Base-by-base conservation (phyloP, 1,140 invertebrate species). In the Caenorhabditis latens region DNA sequence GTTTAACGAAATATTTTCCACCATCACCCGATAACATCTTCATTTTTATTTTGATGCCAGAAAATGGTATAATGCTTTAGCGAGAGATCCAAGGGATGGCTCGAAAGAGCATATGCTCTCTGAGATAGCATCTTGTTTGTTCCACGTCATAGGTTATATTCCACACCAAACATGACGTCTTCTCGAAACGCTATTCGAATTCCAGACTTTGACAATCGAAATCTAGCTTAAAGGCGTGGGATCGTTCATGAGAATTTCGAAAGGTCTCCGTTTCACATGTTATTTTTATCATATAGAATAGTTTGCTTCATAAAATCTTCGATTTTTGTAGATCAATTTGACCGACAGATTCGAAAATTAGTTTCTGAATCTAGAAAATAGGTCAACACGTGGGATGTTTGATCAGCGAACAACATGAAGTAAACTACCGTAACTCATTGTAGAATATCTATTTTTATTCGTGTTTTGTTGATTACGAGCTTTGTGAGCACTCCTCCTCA, bases 401-500 rank as follows among this genome's bases (percentile, higher is more conserved):
- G 32, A 32, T 32, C 32, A 32, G 32, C 32, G 32, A 32, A 32
- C 32, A 32, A 32, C 32, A 32, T 32, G 32, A 32, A 32, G 32
- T 32, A 19, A 63, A 63, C 19, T 63, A 63, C 61, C 21, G 61
- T 63, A 63, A 32, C 24, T 32, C 24, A 63, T 6, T 8, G 32
- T 21, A 21, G 5, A 58, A 63, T 24, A 2, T 32, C 61, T 63
- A 63, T 63, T 63, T 63, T 32, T 32, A 63, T 32, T 32, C n/a
- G 11, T 11, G 11, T 32, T 13, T 9, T 32, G 24, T 63, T 63
- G 24, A 58, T 32, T 32, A 32, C 32, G 32, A 63, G 9, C 32
- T 24, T 63, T 71, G 16, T 71, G 65, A 71, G n/a, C 21, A 43
- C 71, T 19, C 71, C 71, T 79, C 71, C 46, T 11, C 71, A 79